Evolutionary conservation across 2,113 vertebrate genomes (phyloP).

Genomic region (Boulengeromyrus knoepffleri): DNA sequence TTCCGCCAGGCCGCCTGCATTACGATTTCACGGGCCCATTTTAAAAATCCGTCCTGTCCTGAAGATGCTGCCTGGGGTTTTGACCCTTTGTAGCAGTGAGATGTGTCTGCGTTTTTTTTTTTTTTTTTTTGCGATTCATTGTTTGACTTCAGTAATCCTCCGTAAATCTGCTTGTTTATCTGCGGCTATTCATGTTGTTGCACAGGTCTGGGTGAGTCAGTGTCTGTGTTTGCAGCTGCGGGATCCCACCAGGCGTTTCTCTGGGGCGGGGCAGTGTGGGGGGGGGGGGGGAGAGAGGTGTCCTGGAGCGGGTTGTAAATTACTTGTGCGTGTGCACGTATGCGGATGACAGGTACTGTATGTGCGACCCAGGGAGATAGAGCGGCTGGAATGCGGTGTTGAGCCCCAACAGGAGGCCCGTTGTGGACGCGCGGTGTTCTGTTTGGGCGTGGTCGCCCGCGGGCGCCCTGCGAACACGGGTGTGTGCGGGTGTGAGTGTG

Average conservation of each 20-base stretch:
- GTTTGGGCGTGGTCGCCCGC: conserved; percentile 24
- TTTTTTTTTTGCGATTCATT: too few species aligned
- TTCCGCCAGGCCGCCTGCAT: not conserved
- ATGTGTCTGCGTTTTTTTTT: not conserved
- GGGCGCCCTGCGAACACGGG: not conserved
- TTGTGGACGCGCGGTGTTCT: not conserved
- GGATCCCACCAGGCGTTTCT: not conserved
- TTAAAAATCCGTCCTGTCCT: not conserved
- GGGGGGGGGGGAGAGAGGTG: not conserved
- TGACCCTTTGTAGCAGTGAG: not conserved
- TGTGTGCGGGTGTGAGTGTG: not conserved
- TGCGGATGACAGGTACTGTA: not conserved
- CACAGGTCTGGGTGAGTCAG: conserved; percentile 1
- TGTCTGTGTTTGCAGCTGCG: not conserved
- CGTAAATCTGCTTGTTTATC: not conserved
- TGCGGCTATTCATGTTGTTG: not conserved
- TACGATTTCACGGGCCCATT: not conserved
- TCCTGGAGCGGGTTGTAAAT: not conserved
- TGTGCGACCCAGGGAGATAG: too few species aligned
- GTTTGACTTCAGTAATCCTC: not conserved
- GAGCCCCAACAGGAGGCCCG: not conserved
- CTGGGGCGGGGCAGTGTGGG: not conserved
- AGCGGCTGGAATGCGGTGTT: not conserved
- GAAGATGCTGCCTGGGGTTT: not conserved
- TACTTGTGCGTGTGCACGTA: not conserved